Evolutionary conservation across 2,888 invertebrate genomes (phyloP).

Genomic region (Ophion ventricosus): DNA sequence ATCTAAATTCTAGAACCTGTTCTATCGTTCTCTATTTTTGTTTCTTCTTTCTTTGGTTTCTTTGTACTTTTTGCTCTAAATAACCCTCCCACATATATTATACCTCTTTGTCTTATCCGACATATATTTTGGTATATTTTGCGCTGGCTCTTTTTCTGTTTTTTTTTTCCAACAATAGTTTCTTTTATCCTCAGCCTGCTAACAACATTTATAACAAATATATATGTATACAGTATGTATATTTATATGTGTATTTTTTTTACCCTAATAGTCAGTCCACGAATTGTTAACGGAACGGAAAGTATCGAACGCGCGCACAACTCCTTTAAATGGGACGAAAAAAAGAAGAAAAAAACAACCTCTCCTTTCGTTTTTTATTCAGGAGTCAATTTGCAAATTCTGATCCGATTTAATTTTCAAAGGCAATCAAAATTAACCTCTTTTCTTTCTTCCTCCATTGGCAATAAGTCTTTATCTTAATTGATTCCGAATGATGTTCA

Average conservation of each 20-base stretch:
- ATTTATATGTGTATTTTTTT: slow-evolving; percentile 14
- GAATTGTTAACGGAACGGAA: slow-evolving; percentile 51
- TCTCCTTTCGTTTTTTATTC: background rate
- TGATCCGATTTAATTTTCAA: background rate
- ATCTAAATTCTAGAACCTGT: slow-evolving; percentile 47
- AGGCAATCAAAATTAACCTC: background rate
- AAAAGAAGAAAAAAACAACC: background rate
- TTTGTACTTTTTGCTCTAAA: slow-evolving; percentile 74
- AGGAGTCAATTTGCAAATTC: background rate
- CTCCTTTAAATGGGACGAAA: background rate
- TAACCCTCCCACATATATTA: slow-evolving; percentile 22
- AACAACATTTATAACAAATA: slow-evolving; percentile 64
- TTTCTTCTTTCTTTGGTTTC: slow-evolving; percentile 1
- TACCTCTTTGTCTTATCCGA: background rate
- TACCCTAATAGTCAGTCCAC: slow-evolving; percentile 42
- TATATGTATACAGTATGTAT: slow-evolving; percentile 52
- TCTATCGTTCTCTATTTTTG: slow-evolving; percentile 36
- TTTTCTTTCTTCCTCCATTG: background rate
- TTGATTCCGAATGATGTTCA: background rate
- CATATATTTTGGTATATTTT: background rate
- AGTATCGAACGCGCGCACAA: slow-evolving; percentile 35
- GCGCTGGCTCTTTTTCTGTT: background rate
- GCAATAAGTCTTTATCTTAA: background rate
- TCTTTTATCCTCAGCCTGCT: slow-evolving; percentile 52
- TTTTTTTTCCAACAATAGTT: slow-evolving; percentile 47